These are phyloP conservation scores for Drosophila formosana DNA, from an alignment of 2,888 invertebrate species.

Conservation along the genomic window DNA sequence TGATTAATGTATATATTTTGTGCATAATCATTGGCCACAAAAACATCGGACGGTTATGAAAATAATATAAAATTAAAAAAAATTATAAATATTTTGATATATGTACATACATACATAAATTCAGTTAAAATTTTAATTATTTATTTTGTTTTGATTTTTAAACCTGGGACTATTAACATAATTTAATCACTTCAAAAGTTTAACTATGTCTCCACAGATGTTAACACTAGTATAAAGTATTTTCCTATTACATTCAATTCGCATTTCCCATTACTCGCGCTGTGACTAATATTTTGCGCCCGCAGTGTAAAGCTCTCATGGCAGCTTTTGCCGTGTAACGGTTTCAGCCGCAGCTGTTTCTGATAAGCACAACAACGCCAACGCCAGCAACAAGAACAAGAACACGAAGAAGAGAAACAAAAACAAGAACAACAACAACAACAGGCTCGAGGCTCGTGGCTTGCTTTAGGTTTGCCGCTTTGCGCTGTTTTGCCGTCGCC, in stretches of 20 bases:
- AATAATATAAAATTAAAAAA: too few relatives aligned
- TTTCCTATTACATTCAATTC: not conserved
- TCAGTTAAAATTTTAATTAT: too few relatives aligned
- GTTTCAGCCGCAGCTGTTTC: slow-evolving; percentile 23
- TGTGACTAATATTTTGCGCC: not conserved
- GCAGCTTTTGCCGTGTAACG: slow-evolving; percentile 16
- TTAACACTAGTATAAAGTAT: too few relatives aligned
- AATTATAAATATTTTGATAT: too few relatives aligned
- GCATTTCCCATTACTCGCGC: not conserved
- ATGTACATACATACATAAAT: too few relatives aligned
- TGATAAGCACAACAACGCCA: slow-evolving; percentile 21
- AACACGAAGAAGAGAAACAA: slow-evolving; percentile 40
- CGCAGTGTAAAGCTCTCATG: slow-evolving; percentile 18
- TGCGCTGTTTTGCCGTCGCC: slow-evolving; percentile 38
- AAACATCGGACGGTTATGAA: too few relatives aligned
- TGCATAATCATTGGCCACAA: too few relatives aligned
- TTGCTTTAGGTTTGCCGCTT: slow-evolving; percentile 35
- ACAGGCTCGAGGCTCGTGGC: slow-evolving; percentile 4
- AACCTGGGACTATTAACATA: not conserved
- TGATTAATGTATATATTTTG: too few relatives aligned
- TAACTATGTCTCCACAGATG: too few relatives aligned
- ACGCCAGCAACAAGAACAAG: slow-evolving; percentile 31
- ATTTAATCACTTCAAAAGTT: too few relatives aligned
- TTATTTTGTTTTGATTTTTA: too few relatives aligned
- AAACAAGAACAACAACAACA: slow-evolving; percentile 17